Percentiles rank a stretch among this genome's conserved stretches.
Evolutionary conservation across 2,113 vertebrate genomes (phyloP).

Genomic region (Notothenia coriiceps): DNA sequence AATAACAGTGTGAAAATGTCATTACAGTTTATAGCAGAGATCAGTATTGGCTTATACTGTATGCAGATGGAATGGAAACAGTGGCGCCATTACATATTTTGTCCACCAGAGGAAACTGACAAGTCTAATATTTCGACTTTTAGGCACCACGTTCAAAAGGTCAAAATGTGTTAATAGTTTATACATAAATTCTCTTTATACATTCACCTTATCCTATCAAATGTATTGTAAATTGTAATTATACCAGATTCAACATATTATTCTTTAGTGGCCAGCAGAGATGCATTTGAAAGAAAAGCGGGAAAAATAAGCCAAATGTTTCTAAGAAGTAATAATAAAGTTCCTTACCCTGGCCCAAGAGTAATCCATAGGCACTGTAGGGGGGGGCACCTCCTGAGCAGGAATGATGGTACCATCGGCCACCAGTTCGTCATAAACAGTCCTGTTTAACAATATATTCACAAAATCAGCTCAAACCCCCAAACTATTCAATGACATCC

Average conservation of each 20-base stretch:
- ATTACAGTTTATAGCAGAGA: not conserved
- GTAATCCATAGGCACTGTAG: conserved; percentile 99
- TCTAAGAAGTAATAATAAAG: not conserved
- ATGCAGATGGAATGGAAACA: not conserved
- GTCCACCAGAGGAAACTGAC: not conserved
- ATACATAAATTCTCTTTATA: not conserved
- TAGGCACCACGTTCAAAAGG: not conserved
- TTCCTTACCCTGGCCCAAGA: conserved; percentile 95
- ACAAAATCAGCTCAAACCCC: not conserved
- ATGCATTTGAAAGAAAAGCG: not conserved
- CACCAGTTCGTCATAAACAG: conserved; percentile 96
- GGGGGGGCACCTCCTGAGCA: conserved; percentile 95
- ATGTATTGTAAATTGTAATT: not conserved
- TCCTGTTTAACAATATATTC: conserved; percentile 78
- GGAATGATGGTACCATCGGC: conserved; percentile 91
- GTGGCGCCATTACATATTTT: not conserved
- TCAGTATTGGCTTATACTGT: too few species aligned
- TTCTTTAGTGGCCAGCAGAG: not conserved
- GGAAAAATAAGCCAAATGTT: not conserved
- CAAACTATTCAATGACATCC: not conserved
- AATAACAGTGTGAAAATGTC: not conserved
- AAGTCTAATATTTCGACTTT: not conserved
- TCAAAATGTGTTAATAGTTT: not conserved
- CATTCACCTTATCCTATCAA: too few species aligned
- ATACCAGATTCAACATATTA: not conserved